Percentiles rank a stretch among this genome's conserved stretches.
phyloP scores from a whole-genome alignment of 2,888 invertebrate species.

The Cheilosia grossa region DNA sequence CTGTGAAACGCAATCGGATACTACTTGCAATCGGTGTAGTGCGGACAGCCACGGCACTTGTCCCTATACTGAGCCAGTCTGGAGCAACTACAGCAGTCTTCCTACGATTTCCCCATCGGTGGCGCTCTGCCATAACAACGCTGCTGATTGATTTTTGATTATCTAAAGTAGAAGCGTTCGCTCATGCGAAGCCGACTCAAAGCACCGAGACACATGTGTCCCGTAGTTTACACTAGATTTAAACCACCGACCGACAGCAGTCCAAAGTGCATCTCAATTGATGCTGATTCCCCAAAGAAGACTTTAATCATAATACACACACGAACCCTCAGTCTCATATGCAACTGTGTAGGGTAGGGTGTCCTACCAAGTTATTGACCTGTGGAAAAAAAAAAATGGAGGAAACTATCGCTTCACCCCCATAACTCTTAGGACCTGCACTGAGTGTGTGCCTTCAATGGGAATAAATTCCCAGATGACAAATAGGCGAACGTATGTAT shows the following conservation, averaged over 20 bases:
- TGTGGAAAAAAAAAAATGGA: slow-evolving; percentile 16
- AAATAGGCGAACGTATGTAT: slow-evolving; percentile 55
- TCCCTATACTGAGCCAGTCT: slow-evolving; percentile 13
- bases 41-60: not conserved
- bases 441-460: slow-evolving; percentile 47
- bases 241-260: slow-evolving; percentile 14
- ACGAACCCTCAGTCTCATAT: not conserved
- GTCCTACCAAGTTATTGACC: slow-evolving; percentile 66
- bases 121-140: slow-evolving; percentile 36
- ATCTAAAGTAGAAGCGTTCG: slow-evolving; percentile 43
- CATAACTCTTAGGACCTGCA: slow-evolving; percentile 5
- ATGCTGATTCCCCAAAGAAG: slow-evolving; percentile 46
- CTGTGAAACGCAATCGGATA: slow-evolving; percentile 38
- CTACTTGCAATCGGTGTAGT: slow-evolving; percentile 14
- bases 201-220: slow-evolving; percentile 42
- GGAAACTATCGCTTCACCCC: not conserved
- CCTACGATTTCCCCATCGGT: slow-evolving; percentile 1
- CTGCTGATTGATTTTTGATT: slow-evolving; percentile 69
- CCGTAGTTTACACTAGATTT: slow-evolving; percentile 44
- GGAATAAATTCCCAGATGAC: slow-evolving; percentile 52
- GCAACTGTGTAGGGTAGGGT: not conserved
- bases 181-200: slow-evolving; percentile 42
- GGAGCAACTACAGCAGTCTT: slow-evolving; percentile 21
- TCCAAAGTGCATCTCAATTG: slow-evolving; percentile 35
- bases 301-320: not conserved